phyloP scores from a whole-genome alignment of 1,140 invertebrate species.

The Drosophila elegans region DNA sequence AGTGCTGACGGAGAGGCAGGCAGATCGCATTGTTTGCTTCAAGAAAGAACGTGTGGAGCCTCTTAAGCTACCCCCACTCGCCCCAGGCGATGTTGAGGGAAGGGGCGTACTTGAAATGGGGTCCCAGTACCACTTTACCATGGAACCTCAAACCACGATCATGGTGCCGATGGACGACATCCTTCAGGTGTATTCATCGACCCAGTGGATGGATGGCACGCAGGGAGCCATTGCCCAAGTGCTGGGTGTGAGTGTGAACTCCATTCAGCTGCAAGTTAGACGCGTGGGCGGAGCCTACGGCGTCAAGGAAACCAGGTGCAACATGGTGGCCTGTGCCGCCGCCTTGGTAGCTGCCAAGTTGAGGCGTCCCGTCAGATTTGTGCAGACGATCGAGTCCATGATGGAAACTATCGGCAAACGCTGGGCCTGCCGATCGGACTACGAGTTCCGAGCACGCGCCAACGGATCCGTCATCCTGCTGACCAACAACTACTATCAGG shows the following conservation, averaged over 20 bases:
- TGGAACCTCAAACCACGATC: slow-evolving; percentile 89
- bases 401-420: slow-evolving; percentile 88
- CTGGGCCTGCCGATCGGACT: slow-evolving; percentile 85
- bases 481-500: slow-evolving; percentile 87
- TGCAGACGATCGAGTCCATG: slow-evolving; percentile 88
- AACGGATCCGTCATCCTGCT: slow-evolving; percentile 89
- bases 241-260: slow-evolving; percentile 86
- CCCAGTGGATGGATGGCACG: slow-evolving; percentile 89
- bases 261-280: slow-evolving; percentile 88
- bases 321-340: slow-evolving; percentile 86
- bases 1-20: slow-evolving; percentile 87
- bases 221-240: slow-evolving; percentile 87
- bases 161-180: slow-evolving; percentile 87
- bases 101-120: slow-evolving; percentile 71
- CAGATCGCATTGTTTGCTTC: slow-evolving; percentile 88
- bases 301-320: slow-evolving; percentile 87
- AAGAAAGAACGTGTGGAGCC: not conserved
- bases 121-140: slow-evolving; percentile 85
- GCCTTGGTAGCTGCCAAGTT: slow-evolving; percentile 88
- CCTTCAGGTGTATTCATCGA: slow-evolving; percentile 87
- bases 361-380: slow-evolving; percentile 88
- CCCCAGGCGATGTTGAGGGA: slow-evolving; percentile 36
- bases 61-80: not conserved
- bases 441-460: slow-evolving; percentile 87
- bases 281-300: slow-evolving; percentile 91